These are phyloP conservation scores for Papilio machaon DNA, from an alignment of 1,140 invertebrate genomes.

Conservation along the genomic window DNA sequence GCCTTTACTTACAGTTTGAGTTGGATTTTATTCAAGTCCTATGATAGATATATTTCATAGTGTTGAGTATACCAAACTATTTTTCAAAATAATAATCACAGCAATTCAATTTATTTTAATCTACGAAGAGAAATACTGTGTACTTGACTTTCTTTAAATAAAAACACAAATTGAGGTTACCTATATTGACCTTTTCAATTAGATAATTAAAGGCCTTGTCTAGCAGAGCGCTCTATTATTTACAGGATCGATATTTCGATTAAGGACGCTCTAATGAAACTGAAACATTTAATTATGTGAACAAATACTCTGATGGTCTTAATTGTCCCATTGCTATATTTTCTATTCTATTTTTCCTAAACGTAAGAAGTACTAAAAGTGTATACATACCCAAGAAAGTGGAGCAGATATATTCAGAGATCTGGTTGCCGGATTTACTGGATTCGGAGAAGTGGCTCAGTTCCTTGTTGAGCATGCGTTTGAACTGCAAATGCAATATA, in stretches of 20 bases:
- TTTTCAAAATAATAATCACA: too few relatives aligned
- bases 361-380: neutral
- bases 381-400: constrained; percentile 96
- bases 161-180: neutral
- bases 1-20: too few relatives aligned
- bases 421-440: constrained; percentile 99
- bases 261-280: neutral
- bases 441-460: constrained; percentile 99
- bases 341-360: neutral
- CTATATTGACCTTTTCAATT: neutral
- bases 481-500: constrained; percentile 92
- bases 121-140: too few relatives aligned
- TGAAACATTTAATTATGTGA: neutral
- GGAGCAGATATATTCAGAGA: constrained; percentile 99
- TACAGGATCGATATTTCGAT: constrained; percentile 6
- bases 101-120: too few relatives aligned
- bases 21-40: too few relatives aligned
- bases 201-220: constrained; percentile 3
- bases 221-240: constrained; percentile 7
- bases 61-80: too few relatives aligned
- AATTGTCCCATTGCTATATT: neutral
- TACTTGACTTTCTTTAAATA: neutral
- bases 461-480: constrained; percentile 99
- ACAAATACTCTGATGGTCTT: neutral
- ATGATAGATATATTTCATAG: too few relatives aligned